Conservation (phyloP, 1,140 invertebrate species). For the Teleopsis dalmanni region DNA sequence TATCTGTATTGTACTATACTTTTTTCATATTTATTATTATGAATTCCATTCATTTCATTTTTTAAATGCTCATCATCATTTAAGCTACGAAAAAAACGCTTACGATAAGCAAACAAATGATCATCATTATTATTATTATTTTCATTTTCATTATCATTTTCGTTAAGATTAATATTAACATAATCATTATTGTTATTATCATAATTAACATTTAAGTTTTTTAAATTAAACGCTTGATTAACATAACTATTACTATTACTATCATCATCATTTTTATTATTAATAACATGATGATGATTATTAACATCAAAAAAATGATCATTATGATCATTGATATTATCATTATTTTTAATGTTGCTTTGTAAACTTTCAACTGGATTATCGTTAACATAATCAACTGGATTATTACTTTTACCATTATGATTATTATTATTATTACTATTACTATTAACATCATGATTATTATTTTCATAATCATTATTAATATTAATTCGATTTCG, state of each 20-base stretch:
- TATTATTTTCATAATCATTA: not conserved
- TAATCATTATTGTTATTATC: conserved; percentile 9
- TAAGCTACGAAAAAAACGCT: conserved; percentile 12
- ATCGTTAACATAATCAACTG: too few relatives aligned
- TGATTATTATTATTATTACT: conserved; percentile 3
- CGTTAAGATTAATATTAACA: conserved; percentile 11
- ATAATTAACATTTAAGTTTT: conserved; percentile 5
- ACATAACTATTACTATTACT: conserved; percentile 36
- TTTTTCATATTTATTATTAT: conserved; percentile 46
- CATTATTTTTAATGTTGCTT: conserved; percentile 8
- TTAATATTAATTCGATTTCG: not conserved
- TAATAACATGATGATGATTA: conserved; percentile 5
- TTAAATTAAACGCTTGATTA: too few relatives aligned
- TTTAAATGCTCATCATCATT: conserved; percentile 21
- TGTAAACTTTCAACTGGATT: too few relatives aligned
- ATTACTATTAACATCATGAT: not conserved
- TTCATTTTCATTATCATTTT: conserved; percentile 34
- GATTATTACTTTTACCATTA: conserved; percentile 1
- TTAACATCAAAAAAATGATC: not conserved
- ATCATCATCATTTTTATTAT: conserved; percentile 6
- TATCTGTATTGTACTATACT: conserved; percentile 45
- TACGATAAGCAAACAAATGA: conserved; percentile 1
- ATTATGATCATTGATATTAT: conserved; percentile 4
- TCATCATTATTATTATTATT: conserved; percentile 18
- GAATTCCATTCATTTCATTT: conserved; percentile 43